A percentile compares a stretch with the other conserved stretches of the same genome.
phyloP scores from a whole-genome alignment of 1,140 invertebrate genomes.

The Cotesia vestalis region DNA sequence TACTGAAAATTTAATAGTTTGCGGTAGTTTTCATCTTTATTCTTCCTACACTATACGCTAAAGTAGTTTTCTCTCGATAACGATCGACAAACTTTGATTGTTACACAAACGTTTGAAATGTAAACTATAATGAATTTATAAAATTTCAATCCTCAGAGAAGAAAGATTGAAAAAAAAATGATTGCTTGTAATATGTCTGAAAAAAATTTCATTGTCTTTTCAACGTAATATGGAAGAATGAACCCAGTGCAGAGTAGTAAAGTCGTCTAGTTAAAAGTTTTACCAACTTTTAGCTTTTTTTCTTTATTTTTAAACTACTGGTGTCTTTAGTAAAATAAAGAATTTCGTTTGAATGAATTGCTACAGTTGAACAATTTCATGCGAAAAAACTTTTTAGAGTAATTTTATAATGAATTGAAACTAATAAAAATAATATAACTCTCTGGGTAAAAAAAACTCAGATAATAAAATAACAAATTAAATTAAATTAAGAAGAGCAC shows the following conservation, averaged over 20 bases:
- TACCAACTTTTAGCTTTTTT: conserved; percentile 5
- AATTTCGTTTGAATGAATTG: conserved; percentile 15
- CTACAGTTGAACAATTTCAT: conserved; percentile 9
- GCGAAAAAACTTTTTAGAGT: too few relatives aligned
- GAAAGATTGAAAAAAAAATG: conserved; percentile 2
- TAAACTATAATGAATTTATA: background rate
- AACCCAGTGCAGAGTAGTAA: conserved; percentile 1
- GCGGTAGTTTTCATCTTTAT: too few relatives aligned
- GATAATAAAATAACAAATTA: background rate
- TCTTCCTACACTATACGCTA: too few relatives aligned
- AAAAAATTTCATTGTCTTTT: conserved; percentile 24
- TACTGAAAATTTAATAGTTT: too few relatives aligned
- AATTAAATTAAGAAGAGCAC: background rate
- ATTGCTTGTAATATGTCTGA: background rate
- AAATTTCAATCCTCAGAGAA: background rate
- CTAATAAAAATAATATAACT: conserved; percentile 1
- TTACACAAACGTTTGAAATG: too few relatives aligned
- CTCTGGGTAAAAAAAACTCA: background rate
- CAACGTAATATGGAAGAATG: conserved; percentile 7
- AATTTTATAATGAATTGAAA: conserved; percentile 9
- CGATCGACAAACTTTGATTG: too few relatives aligned
- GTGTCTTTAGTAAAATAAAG: conserved; percentile 12
- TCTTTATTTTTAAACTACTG: background rate
- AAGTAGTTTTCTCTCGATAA: too few relatives aligned
- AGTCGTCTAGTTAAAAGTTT: conserved; percentile 7